Percentiles rank a stretch among this genome's conserved stretches.
Evolutionary conservation across 2,797 vertebrate species (phyloP).

Genomic region (Enteromius treurensis): DNA sequence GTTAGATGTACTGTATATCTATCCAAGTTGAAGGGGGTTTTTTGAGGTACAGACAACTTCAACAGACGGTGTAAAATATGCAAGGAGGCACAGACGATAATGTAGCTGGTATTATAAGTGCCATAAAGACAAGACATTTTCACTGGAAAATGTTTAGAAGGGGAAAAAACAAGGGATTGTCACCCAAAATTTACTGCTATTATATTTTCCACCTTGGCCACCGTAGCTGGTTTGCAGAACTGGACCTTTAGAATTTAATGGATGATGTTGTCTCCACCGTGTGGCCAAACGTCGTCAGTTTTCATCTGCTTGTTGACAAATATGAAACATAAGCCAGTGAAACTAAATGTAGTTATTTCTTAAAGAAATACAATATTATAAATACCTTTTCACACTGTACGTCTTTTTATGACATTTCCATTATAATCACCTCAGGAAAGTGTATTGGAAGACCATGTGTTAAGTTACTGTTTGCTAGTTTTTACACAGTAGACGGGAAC

Average conservation of each 20-base stretch:
- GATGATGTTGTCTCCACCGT: conserved; percentile 23
- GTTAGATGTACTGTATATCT: background rate
- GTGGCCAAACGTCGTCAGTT: conserved; percentile 20
- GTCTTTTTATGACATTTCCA: background rate
- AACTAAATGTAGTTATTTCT: background rate
- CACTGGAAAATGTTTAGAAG: background rate
- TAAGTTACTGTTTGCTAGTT: background rate
- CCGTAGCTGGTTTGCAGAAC: background rate
- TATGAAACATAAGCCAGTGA: background rate
- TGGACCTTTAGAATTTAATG: background rate
- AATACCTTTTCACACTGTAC: background rate
- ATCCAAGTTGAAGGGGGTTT: background rate
- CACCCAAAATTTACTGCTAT: background rate
- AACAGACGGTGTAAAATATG: background rate
- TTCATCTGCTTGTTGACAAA: background rate
- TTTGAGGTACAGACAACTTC: background rate
- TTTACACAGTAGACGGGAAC: background rate
- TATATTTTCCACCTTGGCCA: background rate
- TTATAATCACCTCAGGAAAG: background rate
- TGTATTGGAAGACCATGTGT: background rate
- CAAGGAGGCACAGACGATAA: background rate
- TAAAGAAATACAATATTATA: background rate
- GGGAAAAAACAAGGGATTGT: background rate
- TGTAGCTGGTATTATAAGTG: background rate
- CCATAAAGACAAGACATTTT: background rate